Evolutionary conservation across 2,888 invertebrate species (phyloP).

Genomic region (Cephus rjabovi): DNA sequence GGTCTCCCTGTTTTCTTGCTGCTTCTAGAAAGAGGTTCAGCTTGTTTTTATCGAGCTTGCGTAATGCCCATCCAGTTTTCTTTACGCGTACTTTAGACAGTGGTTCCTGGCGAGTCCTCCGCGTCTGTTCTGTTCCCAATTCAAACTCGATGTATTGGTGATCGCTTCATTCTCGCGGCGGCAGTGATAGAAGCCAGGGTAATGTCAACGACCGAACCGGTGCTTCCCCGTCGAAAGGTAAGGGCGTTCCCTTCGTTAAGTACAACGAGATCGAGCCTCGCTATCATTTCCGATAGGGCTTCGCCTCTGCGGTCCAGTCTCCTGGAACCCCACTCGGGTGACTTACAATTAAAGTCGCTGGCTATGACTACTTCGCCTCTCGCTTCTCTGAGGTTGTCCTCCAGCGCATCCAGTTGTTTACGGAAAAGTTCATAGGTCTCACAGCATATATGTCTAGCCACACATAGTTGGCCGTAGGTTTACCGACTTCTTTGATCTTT

Average conservation of each 20-base stretch:
- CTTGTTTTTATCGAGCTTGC: constrained; percentile 1
- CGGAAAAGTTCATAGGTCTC: too few species aligned
- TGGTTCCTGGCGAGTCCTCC: background rate
- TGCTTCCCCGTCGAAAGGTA: constrained; percentile 13
- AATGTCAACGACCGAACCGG: constrained; percentile 15
- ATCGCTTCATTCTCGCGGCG: constrained; percentile 14
- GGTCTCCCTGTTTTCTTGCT: background rate
- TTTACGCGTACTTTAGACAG: too few species aligned
- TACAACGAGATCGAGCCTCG: constrained; percentile 7
- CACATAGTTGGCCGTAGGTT: too few species aligned
- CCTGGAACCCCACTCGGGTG: constrained; percentile 20
- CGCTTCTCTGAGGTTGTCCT: constrained; percentile 12
- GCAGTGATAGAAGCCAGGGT: constrained; percentile 11
- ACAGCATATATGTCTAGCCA: too few species aligned
- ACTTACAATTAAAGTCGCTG: constrained; percentile 26
- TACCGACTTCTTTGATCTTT: too few species aligned
- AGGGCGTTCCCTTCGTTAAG: constrained; percentile 12
- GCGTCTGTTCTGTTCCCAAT: background rate
- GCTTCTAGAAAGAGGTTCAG: background rate
- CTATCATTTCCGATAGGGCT: constrained; percentile 16
- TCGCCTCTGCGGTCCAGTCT: constrained; percentile 18
- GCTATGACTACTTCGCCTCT: constrained; percentile 13
- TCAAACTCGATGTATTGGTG: constrained; percentile 22
- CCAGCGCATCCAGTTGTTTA: background rate
- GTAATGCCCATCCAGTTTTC: too few species aligned